phyloP scores from a whole-genome alignment of 2,113 vertebrate species.

The Canis aureus region DNA sequence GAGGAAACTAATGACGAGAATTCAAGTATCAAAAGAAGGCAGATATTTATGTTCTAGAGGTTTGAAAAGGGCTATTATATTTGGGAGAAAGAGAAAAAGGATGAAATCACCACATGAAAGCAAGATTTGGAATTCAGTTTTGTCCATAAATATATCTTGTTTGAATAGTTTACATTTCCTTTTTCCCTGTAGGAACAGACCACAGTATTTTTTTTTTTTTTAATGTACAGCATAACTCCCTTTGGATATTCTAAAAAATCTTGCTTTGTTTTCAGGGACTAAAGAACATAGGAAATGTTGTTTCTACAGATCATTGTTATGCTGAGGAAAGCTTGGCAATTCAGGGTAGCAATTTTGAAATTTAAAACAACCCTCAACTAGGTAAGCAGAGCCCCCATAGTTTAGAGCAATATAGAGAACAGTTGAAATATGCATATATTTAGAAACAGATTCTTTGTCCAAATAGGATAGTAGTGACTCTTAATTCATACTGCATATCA shows the following conservation, averaged over 20 bases:
- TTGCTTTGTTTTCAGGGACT: background rate
- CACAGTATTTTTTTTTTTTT: background rate
- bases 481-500: background rate
- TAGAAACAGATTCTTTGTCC: background rate
- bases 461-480: background rate
- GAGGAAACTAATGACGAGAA: background rate
- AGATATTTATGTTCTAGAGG: background rate
- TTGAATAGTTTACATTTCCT: background rate
- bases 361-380: background rate
- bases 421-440: background rate
- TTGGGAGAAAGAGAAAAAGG: background rate
- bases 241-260: background rate
- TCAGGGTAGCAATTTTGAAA: background rate
- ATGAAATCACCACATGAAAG: background rate
- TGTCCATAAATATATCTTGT: background rate
- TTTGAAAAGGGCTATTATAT: background rate
- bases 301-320: background rate
- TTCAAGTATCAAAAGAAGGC: background rate
- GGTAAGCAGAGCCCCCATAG: background rate
- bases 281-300: background rate
- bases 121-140: background rate
- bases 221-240: background rate
- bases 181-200: background rate
- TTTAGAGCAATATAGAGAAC: background rate
- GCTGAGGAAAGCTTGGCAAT: background rate